Conservation (phyloP, 2,797 vertebrate genomes). For the Apodemus agrarius region DNA sequence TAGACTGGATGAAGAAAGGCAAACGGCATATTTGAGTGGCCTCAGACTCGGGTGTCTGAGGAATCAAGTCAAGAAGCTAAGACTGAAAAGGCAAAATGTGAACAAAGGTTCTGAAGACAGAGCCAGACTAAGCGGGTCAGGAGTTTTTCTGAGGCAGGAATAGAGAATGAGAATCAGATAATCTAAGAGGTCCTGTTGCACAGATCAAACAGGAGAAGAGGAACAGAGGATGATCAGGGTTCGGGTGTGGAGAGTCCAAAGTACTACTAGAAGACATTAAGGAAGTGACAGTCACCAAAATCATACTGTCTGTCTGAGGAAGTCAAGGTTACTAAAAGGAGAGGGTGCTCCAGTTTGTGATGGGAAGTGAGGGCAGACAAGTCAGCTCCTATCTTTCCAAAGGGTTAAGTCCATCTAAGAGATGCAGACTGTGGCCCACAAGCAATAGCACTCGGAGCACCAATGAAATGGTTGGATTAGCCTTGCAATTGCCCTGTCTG, state of each 20-base stretch:
- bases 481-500: not conserved
- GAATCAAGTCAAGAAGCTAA: not conserved
- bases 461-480: not conserved
- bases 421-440: accelerated
- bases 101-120: not conserved
- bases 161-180: not conserved
- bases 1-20: not conserved
- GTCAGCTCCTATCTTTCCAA: not conserved
- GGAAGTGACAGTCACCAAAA: not conserved
- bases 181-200: not conserved
- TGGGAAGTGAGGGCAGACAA: not conserved
- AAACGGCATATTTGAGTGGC: not conserved
- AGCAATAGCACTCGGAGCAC: not conserved
- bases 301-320: not conserved
- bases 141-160: not conserved
- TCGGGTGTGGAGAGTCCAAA: accelerated
- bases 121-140: not conserved
- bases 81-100: not conserved
- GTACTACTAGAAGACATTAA: not conserved
- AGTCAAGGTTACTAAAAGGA: not conserved
- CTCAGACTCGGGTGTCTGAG: not conserved
- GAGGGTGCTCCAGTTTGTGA: not conserved
- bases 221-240: not conserved
- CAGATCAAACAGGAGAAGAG: not conserved
- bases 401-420: not conserved